Conservation (phyloP, 2,888 invertebrate species). For the Dascillus cervinus region DNA sequence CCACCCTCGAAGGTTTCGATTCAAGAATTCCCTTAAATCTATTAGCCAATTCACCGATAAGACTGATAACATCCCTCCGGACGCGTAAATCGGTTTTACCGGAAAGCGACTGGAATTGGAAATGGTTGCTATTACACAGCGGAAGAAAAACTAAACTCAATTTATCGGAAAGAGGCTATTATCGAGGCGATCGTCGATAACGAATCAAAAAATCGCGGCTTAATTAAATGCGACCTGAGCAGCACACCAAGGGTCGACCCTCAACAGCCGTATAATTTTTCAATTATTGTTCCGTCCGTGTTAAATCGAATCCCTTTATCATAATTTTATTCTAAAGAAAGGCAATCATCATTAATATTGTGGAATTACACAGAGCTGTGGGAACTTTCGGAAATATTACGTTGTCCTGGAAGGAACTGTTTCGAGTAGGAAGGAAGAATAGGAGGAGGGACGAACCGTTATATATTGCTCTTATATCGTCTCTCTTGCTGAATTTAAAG, state of each 20-base stretch:
- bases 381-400: constrained; percentile 14
- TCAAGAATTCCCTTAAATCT: constrained; percentile 23
- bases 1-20: too few relatives aligned
- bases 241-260: too few relatives aligned
- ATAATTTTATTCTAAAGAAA: constrained; percentile 17
- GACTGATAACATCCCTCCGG: constrained; percentile 27
- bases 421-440: constrained; percentile 14
- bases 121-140: constrained; percentile 36
- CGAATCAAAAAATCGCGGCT: too few relatives aligned
- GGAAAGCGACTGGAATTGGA: constrained; percentile 39
- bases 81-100: constrained; percentile 36
- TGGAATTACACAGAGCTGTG: constrained; percentile 21
- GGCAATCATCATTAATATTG: constrained; percentile 25
- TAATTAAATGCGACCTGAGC: too few relatives aligned
- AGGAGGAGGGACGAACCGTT: constrained; percentile 17
- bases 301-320: constrained; percentile 17
- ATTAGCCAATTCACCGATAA: constrained; percentile 29
- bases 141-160: constrained; percentile 35
- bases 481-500: constrained; percentile 26
- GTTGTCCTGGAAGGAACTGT: constrained; percentile 17
- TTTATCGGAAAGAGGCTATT: constrained; percentile 28
- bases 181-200: too few relatives aligned
- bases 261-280: constrained; percentile 10
- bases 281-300: constrained; percentile 6
- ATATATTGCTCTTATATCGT: constrained; percentile 25